Percentiles rank a stretch among this genome's conserved stretches.
Evolutionary conservation across 2,888 invertebrate species (phyloP).

Genomic region (Eupithecia subfuscata): DNA sequence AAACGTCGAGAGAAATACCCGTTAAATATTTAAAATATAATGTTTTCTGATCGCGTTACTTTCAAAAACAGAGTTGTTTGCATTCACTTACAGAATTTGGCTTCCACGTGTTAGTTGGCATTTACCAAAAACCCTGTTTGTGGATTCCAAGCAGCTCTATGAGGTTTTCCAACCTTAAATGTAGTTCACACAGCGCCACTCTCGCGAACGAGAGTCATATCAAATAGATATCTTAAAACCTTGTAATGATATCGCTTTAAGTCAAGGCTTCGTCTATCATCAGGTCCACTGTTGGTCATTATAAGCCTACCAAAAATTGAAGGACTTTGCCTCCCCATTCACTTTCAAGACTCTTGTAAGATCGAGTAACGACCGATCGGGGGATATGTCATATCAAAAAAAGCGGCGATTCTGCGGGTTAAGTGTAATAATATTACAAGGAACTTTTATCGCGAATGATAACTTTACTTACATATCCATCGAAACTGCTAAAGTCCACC

Average conservation of each 20-base stretch:
- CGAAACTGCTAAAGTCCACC: conserved; percentile 46
- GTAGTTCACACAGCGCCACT: background rate
- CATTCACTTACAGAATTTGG: background rate
- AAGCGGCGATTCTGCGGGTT: background rate
- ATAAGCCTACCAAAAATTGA: background rate
- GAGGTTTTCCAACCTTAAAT: background rate
- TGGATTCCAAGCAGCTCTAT: background rate
- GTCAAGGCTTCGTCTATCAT: background rate
- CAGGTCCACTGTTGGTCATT: background rate
- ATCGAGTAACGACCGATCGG: background rate
- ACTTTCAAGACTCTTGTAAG: background rate
- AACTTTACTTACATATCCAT: conserved; percentile 10
- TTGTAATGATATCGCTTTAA: background rate
- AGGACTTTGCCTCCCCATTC: background rate
- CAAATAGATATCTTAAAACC: background rate
- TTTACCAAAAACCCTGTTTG: background rate
- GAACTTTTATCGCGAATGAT: background rate
- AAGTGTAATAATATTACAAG: background rate
- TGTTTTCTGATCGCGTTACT: background rate
- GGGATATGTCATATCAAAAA: background rate
- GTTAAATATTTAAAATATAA: background rate
- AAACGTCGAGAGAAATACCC: background rate
- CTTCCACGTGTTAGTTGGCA: background rate
- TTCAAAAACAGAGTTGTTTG: background rate
- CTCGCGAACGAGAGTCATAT: background rate